Base-by-base conservation (phyloP, 2,113 vertebrate species). In the Heterochromis multidens region DNA sequence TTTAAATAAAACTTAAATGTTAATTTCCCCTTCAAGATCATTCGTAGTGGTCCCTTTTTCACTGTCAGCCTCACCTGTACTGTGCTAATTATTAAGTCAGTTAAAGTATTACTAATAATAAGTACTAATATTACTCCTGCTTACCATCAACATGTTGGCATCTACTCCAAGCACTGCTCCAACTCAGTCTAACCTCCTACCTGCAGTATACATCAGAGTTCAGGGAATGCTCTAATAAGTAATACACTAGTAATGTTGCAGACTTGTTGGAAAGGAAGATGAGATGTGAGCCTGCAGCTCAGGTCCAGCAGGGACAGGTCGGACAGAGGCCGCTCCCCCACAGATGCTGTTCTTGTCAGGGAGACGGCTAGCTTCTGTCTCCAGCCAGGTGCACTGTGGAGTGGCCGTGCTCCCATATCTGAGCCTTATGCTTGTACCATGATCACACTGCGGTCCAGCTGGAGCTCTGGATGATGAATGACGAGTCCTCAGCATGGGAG, bases 391-490 rank as follows among this genome's bases (percentile, higher is more conserved):
- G 90, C 82, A 29, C 58, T 0, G 74, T 14, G 63, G 65, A 46
- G 82, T 56, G 52, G n/a, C 59, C 16, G 80, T 56, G 56, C 46
- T 88, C 60, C 58, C 70, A 17, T 81, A 89, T 76, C 46, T 46
- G 81, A 72, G 82, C 82, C 85, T 62, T 90, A 67, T 89, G 90
- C 74, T 11, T 23, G 58, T 63, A 56, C 87, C 80, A n/a, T 27
- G 62, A 61, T 86, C 89, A 81, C 84, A 58, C 82, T 58, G 90
- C 6, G 65, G 27, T 89, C 88, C 87, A 88, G 88, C 82, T 91
- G 92, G 91, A 91, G 87, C 79, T 82, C 80, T 80, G 78, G 78
- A 85, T 88, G 90, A 92, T 89, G 80, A 85, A 89, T 86, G 87
- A 91, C 4, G 77, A 90, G 59, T 82, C 70, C 76, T 78, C 88